phyloP scores from a whole-genome alignment of 2,113 vertebrate genomes.

The Oryzias curvinotus region DNA sequence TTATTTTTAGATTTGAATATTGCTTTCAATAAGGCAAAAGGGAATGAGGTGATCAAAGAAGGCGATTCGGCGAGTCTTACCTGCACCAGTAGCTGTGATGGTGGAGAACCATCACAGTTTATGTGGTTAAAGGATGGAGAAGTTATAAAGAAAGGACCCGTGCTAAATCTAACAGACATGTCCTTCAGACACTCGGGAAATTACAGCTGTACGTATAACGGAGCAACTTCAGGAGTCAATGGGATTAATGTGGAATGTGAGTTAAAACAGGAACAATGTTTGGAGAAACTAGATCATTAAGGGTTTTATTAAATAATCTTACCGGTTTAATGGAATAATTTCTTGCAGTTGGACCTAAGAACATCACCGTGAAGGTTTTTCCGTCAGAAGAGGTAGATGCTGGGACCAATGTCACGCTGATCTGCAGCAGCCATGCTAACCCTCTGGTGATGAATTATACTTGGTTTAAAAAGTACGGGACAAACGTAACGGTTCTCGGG shows the following conservation, averaged over 20 bases:
- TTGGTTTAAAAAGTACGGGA: constrained; percentile 32
- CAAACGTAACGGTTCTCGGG: neutral
- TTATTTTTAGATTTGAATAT: constrained; percentile 21
- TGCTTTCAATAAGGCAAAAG: neutral
- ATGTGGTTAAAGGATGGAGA: constrained; percentile 44
- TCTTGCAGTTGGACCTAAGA: constrained; percentile 48
- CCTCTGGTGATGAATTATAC: constrained; percentile 38
- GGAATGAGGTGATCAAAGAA: constrained; percentile 5
- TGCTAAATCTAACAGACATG: constrained; percentile 20
- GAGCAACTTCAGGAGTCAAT: constrained; percentile 8
- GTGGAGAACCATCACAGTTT: neutral
- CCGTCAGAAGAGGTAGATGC: neutral
- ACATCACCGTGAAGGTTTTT: constrained; percentile 25
- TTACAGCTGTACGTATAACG: constrained; percentile 41
- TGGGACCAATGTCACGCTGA: constrained; percentile 16
- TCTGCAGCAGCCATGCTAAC: constrained; percentile 51
- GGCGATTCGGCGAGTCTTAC: constrained; percentile 40
- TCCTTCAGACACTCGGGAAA: constrained; percentile 42
- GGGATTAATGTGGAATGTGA: constrained; percentile 51
- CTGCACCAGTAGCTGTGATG: constrained; percentile 30
- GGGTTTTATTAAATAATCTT: too few relatives aligned
- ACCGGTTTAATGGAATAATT: neutral
- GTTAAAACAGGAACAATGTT: neutral
- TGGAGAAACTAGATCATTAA: too few relatives aligned
- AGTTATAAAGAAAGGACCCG: constrained; percentile 7